phyloP scores from a whole-genome alignment of 2,888 invertebrate species.

The Agonum fuliginosum region DNA sequence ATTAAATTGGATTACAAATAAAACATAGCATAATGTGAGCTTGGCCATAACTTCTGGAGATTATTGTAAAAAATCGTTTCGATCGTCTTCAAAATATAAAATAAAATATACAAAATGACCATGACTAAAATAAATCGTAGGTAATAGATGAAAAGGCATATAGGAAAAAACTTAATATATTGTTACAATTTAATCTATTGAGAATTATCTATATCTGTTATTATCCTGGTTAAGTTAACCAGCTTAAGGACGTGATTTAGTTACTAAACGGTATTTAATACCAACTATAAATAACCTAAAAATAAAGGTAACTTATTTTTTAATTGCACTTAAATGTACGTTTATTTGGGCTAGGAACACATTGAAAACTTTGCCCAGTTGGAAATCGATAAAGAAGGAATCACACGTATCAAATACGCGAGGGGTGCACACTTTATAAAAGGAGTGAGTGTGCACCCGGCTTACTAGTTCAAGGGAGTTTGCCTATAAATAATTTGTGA shows the following conservation, averaged over 20 bases:
- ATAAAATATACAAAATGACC: conserved; percentile 50
- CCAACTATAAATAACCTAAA: conserved; percentile 51
- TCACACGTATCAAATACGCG: background rate
- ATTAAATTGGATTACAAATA: too few relatives aligned
- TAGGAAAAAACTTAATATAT: conserved; percentile 48
- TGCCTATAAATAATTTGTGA: conserved; percentile 32
- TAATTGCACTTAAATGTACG: conserved; percentile 55
- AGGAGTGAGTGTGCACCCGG: background rate
- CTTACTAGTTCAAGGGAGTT: background rate
- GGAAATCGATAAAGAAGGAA: conserved; percentile 32
- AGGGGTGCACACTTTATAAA: background rate
- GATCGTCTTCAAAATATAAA: conserved; percentile 22
- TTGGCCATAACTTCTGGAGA: conserved; percentile 5
- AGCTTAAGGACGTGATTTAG: conserved; percentile 19
- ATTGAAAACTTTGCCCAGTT: conserved; percentile 26
- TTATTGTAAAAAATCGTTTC: background rate
- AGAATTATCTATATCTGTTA: conserved; percentile 33
- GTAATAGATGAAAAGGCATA: conserved; percentile 43
- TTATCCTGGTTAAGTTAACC: conserved; percentile 19
- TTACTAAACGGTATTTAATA: conserved; percentile 31
- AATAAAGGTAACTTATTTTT: conserved; percentile 55
- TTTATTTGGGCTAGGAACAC: conserved; percentile 56
- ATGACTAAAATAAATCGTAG: conserved; percentile 48
- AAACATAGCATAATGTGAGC: too few relatives aligned
- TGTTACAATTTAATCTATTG: conserved; percentile 32